Evolutionary conservation across 2,113 vertebrate genomes (phyloP).

Genomic region (Dicentrarchus labrax): DNA sequence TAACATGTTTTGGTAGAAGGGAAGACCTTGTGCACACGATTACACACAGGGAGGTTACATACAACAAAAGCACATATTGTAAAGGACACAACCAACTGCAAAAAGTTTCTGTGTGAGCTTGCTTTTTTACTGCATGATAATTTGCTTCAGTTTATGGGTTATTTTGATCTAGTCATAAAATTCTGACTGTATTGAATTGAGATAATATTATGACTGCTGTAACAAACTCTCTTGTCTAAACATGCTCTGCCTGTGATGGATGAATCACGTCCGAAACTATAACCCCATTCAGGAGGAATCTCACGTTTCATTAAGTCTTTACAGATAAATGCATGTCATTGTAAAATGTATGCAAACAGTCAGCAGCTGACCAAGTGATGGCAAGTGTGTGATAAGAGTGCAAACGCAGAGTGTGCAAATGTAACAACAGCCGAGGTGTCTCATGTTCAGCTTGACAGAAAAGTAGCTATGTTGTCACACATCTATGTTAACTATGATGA

Average conservation of each 20-base stretch:
- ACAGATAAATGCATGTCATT: conserved; percentile 56
- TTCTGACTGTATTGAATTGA: background rate
- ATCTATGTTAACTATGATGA: conserved; percentile 31
- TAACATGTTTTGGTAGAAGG: background rate
- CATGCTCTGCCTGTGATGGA: conserved; percentile 55
- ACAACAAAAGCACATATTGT: background rate
- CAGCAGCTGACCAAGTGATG: conserved; percentile 26
- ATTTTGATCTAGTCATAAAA: background rate
- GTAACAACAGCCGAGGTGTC: conserved; percentile 36
- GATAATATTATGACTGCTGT: conserved; percentile 41
- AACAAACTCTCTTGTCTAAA: conserved; percentile 68
- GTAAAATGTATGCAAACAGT: conserved; percentile 41
- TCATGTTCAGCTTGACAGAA: conserved; percentile 29
- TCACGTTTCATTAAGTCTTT: conserved; percentile 58
- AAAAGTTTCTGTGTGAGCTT: background rate
- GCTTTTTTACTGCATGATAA: background rate
- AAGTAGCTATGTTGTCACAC: conserved; percentile 10
- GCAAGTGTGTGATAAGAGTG: conserved; percentile 27
- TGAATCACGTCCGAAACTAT: conserved; percentile 53
- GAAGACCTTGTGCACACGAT: background rate
- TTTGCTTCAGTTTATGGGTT: background rate
- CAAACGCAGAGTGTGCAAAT: background rate
- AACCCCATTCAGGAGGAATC: conserved; percentile 42
- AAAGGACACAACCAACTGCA: background rate
- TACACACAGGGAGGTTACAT: background rate